Evolutionary conservation across 92 coral and sea anemone species (phyloP), one percentile per base, ranked within the genome.

Genomic region (Epizoanthus ramosus): DNA sequence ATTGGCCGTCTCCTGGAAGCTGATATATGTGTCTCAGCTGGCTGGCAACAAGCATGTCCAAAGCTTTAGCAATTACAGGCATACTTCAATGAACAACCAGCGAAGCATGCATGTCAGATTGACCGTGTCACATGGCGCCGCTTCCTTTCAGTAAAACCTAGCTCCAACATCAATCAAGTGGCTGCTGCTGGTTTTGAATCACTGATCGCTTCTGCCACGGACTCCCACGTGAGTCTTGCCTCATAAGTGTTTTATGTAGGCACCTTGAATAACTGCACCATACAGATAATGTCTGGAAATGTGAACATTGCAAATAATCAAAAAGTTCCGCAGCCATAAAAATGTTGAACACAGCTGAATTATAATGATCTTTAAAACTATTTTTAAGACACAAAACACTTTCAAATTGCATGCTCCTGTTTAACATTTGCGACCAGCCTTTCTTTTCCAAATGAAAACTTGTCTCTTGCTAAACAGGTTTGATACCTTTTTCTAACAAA

Each of bases 371-470:
- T 24, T 54, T 56, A 69, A 45, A 28, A 13, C 72, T 68, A 52
- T 68, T 45, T 35, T 68, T 68, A 68, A 68, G 37, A 68, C 73
- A 68, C 37, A 22, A 19, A 68, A 68, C 52, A 68, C 31, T 68
- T 68, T 66, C 71, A 66, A 24, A 66, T 66, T 66, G 25, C 71
- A 66, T 22, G 71, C 71, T 66, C 33, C 33, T 39, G 33, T 66
- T 68, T 68, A n/a, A n/a, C n/a, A n/a, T n/a, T n/a, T n/a, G n/a
- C n/a, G n/a, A n/a, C n/a, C n/a, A n/a, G n/a, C n/a, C n/a, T n/a
- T n/a, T n/a, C n/a, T n/a, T n/a, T n/a, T n/a, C n/a, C n/a, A n/a
- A n/a, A n/a, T n/a, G n/a, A n/a, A n/a, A n/a, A n/a, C n/a, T n/a
- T n/a, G n/a, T n/a, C n/a, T n/a, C n/a, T n/a, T n/a, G n/a, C n/a